Base-by-base conservation (phyloP, 2,797 vertebrate species). In the Sandelia bainsii region DNA sequence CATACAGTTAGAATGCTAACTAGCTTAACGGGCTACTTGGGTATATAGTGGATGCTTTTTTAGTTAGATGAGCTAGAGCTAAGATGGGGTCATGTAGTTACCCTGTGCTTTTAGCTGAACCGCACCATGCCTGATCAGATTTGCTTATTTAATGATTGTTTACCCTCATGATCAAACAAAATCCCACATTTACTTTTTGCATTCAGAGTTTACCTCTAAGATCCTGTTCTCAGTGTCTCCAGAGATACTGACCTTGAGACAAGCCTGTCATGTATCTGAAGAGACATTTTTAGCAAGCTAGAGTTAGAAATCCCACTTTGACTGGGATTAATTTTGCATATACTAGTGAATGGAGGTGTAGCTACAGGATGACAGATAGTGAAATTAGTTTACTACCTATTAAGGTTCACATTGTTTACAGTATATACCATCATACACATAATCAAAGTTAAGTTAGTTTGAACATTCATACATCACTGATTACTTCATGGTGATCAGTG, bases 401-500 rank as follows among this genome's bases (percentile, higher is more conserved):
- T 23, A 12, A 44, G 19, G n/a, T 16, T 16, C 14, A 17, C 46
- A 51, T 37, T 7, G 14, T 74, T 27, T 39, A 19, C 7, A 52
- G 4, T 52, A 50, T 20, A 11, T 16, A 8, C 14, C 20, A 16
- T 39, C 13, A 3, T 23, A 16, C 19, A 48, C 48, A 59, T 53
- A 5, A 50, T 48, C 34, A 53, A 37, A 45, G 1, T 22, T 8
- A 29, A 20, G 27, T 19, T 25, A 29, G 40, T 23, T 40, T 48
- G 8, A 32, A 16, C 14, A 13, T 32, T 16, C 14, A 17, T 13
- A 1, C 45, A 20, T 4, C n/a, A 6, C 40, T 23, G 20, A 71
- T 58, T 37, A 19, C 61, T 17, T 49, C 14, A 17, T 72, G 42
- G 59, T 56, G 32, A 72, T 58, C 20, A 22, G 71, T 63, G 53